These are phyloP conservation scores for Iguana delicatissima DNA, from an alignment of 2,797 vertebrate species.

Conservation along the genomic window DNA sequence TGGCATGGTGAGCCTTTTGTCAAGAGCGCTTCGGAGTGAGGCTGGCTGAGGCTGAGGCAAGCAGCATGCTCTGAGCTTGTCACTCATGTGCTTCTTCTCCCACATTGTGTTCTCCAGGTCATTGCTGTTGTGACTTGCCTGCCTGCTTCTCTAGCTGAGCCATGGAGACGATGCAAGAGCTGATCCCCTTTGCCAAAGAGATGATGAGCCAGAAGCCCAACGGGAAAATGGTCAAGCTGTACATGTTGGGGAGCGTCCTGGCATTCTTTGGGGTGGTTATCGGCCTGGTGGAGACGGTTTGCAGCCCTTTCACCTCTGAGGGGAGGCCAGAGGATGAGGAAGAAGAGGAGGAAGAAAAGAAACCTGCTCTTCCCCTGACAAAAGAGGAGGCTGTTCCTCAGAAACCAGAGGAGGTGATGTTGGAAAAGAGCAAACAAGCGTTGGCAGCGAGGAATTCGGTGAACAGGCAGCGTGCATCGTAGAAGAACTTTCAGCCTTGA, in stretches of 20 bases:
- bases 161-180: constrained; percentile 87
- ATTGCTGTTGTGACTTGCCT: neutral
- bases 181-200: constrained; percentile 90
- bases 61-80: too few species aligned
- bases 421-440: constrained; percentile 61
- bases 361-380: constrained; percentile 15
- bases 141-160: neutral
- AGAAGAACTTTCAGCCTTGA: constrained; percentile 21
- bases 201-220: constrained; percentile 84
- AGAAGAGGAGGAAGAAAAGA: constrained; percentile 40
- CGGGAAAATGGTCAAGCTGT: constrained; percentile 88
- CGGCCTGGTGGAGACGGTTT: constrained; percentile 85
- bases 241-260: constrained; percentile 89
- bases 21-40: neutral
- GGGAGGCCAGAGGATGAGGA: constrained; percentile 70
- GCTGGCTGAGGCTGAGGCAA: too few species aligned
- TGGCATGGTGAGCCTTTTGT: neutral
- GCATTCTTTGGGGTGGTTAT: constrained; percentile 86
- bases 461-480: constrained; percentile 85
- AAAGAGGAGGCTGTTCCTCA: constrained; percentile 49
- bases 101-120: neutral
- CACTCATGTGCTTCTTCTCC: neutral
- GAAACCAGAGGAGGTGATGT: constrained; percentile 36
- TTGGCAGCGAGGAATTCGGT: constrained; percentile 66
- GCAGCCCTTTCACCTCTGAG: constrained; percentile 82